Percentiles rank a stretch among this genome's conserved stretches.
These are phyloP conservation scores for Lacanobia wlatinum DNA, from an alignment of 2,888 invertebrate species.

Conservation along the genomic window DNA sequence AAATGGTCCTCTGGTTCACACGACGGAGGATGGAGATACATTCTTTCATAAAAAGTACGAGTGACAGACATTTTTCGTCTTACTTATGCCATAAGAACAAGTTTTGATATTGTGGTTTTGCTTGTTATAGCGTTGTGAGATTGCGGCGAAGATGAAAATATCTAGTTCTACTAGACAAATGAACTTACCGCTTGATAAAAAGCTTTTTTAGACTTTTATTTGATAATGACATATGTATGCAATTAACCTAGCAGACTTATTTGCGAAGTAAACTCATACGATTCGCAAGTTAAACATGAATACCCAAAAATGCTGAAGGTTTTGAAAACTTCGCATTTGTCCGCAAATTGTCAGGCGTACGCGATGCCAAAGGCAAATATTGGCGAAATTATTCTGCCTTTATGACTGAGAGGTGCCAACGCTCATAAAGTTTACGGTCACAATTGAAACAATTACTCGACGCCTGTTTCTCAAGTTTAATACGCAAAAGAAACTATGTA, in stretches of 20 bases:
- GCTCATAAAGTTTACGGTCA: conserved; percentile 30
- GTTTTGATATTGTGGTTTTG: conserved; percentile 28
- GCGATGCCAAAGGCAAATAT: conserved; percentile 47
- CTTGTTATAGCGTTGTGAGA: conserved; percentile 22
- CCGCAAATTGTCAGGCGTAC: conserved; percentile 51
- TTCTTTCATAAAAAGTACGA: conserved; percentile 50
- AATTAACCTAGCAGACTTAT: conserved; percentile 17
- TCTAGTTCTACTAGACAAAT: too few species aligned
- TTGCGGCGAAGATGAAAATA: conserved; percentile 19
- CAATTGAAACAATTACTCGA: conserved; percentile 39
- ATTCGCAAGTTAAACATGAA: conserved; percentile 39
- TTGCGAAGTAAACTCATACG: conserved; percentile 36
- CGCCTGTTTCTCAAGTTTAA: conserved; percentile 18
- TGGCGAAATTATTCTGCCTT: conserved; percentile 19
- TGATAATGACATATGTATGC: conserved; percentile 11
- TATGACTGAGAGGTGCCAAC: conserved; percentile 30
- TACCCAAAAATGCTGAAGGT: conserved; percentile 29
- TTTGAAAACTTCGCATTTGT: conserved; percentile 41
- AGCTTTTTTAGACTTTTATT: conserved; percentile 15
- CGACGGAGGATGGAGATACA: conserved; percentile 49
- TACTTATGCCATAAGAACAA: conserved; percentile 17
- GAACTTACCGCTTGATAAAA: conserved; percentile 3
- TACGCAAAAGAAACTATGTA: conserved; percentile 31
- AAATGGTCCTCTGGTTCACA: conserved; percentile 55
- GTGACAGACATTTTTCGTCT: conserved; percentile 39